Evolutionary conservation across 2,113 vertebrate genomes (phyloP), one percentile per base, ranked within the genome.

Genomic region (Tupaia chinensis): DNA sequence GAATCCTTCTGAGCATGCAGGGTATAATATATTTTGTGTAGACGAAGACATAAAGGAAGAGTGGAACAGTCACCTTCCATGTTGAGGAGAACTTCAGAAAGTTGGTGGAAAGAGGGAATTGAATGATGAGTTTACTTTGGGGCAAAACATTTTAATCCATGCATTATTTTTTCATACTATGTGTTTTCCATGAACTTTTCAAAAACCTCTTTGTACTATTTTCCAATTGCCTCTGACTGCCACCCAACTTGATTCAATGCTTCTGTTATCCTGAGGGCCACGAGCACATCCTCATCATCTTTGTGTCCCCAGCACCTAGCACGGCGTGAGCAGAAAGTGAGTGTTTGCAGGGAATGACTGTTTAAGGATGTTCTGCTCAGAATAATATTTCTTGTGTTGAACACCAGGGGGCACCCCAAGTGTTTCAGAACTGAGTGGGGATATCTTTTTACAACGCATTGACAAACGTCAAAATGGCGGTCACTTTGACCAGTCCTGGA

Each of bases 331-430:
- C 2, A 73, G 70, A 22, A 83, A 88, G 16, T 16, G 8, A 34
- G 14, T 68, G 53, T 74, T 70, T 16, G 23, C 81, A 66, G 56
- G 66, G 63, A 87, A 56, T 9, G 76, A 25, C 58, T 60, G 58
- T 76, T 5, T 23, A 4, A n/a, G 16, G 25, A 58, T 32, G 6
- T 7, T 74, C 32, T 80, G 34, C 89, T 61, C 92, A 44, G 53
- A 83, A 53, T 72, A 68, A 93, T n/a, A 89, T 91, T 93, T 86
- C 79, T 89, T 58, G 65, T 86, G 66, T 8, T n/a, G 25, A 14
- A 91, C 93, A 96, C 66, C 58, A 96, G 94, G 76, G 68, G 95
- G 79, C 83, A 29, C 86, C 73, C 60, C 70, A 80, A 63, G 60
- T 86, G 29, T 77, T 96, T 81, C 70, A 77, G 53, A 74, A 25